phyloP scores from a whole-genome alignment of 2,888 invertebrate species.

The Zhuqinia jingwanae region DNA sequence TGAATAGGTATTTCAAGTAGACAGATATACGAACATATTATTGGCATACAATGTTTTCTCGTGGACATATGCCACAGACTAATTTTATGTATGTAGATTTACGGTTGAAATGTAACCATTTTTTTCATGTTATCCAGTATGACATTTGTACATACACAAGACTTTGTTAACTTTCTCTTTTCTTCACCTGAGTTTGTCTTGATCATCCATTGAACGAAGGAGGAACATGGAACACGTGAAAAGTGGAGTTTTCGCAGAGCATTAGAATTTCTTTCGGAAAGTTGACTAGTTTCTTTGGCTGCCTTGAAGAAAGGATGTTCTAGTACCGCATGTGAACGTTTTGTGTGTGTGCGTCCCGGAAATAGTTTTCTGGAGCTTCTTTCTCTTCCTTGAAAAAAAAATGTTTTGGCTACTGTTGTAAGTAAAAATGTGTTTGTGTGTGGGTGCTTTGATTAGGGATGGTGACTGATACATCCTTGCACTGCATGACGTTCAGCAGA shows the following conservation, averaged over 20 bases:
- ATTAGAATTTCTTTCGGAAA: not conserved
- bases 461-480: conserved; percentile 70
- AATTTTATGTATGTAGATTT: not conserved
- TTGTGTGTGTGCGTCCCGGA: conserved; percentile 41
- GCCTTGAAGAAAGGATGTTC: not conserved
- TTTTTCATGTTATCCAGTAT: not conserved
- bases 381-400: conserved; percentile 10
- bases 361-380: conserved; percentile 33
- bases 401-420: not conserved
- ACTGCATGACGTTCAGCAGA: conserved; percentile 38
- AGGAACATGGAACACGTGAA: conserved; percentile 42
- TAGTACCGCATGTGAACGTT: conserved; percentile 5
- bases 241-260: conserved; percentile 5
- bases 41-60: not conserved
- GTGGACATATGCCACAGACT: not conserved
- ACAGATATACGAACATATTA: not conserved
- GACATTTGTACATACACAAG: too few relatives aligned
- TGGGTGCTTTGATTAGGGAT: conserved; percentile 15
- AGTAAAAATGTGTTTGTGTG: not conserved
- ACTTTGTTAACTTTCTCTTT: conserved; percentile 49
- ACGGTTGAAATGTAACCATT: not conserved
- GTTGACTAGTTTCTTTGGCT: not conserved
- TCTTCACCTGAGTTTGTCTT: conserved; percentile 4
- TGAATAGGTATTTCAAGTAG: not conserved
- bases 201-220: conserved; percentile 4